Base-by-base conservation (phyloP, 2,888 invertebrate species). In the Dicyrtoma fusca region DNA sequence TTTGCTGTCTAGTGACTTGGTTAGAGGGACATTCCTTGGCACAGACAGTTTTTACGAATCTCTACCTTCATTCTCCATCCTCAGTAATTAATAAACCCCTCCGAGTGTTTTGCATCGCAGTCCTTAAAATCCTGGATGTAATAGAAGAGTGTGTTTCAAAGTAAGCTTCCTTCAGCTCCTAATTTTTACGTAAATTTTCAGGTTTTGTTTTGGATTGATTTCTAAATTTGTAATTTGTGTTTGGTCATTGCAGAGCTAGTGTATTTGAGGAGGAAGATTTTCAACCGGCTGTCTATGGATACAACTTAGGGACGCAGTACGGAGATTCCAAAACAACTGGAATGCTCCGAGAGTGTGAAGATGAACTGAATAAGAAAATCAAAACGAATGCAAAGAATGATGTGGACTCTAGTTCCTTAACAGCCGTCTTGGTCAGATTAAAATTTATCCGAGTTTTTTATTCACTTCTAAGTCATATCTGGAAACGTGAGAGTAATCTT, bases 231-330 rank as follows among this genome's bases (percentile, higher is more conserved):
- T 6, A 49, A 4, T 17, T 49, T 49, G 49, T n/a, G 13, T 13
- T 61, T 61, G 10, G 8, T 14, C n/a, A 34, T 71, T 59, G 47
- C 78, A 90, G 90, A 81, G 94, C 92, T 25, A 88, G 90, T 83
- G 94, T 95, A 14, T 94, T 91, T 84, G 94, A 95, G 85, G 94
- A 97, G 84, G 98, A 98, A 86, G 97, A 98, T 83, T 97, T 97
- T 83, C 95, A 97, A 84, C 90, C 94, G 25, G 91, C 94, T 84
- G 90, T 91, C 59, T 97, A 96, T 82, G 94, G 95, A 55, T 95
- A 95, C 83, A 88, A 91, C 82, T 86, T 94, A 79, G 91, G 90
- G 59, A 89, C 90, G 45, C 93, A 95, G 82, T 88, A 94, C 66
- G 90, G 91, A 1, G 92, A 95, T 80, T 88, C 89, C 72, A 89